Evolutionary conservation across 2,113 vertebrate species (phyloP).

Genomic region (Lamprotornis superbus): DNA sequence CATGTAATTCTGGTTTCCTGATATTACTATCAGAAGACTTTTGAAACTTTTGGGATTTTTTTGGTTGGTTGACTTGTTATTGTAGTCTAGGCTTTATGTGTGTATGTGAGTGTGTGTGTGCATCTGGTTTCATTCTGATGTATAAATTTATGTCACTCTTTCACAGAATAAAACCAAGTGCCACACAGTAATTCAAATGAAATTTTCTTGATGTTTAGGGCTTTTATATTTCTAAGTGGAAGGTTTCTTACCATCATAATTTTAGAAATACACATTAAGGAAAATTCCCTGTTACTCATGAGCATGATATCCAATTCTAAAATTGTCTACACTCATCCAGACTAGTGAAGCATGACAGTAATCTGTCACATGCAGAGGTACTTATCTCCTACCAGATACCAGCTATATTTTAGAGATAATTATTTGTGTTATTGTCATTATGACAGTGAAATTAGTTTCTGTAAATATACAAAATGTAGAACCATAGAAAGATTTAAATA

Average conservation of each 20-base stretch:
- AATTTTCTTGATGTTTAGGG: neutral
- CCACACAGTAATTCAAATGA: neutral
- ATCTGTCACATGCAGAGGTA: neutral
- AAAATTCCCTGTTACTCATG: neutral
- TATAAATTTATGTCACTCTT: neutral
- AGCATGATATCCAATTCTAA: neutral
- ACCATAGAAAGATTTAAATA: neutral
- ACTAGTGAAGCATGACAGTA: neutral
- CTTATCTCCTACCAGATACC: neutral
- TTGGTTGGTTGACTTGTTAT: neutral
- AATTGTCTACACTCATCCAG: neutral
- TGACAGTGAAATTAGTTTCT: neutral
- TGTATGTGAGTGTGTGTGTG: neutral
- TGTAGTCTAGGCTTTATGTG: neutral
- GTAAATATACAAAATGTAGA: neutral
- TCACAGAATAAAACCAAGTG: neutral
- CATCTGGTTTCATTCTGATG: neutral
- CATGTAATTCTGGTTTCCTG: neutral
- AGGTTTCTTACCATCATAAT: neutral
- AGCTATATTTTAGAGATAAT: conserved; percentile 6
- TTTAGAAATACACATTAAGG: neutral
- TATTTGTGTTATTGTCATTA: neutral
- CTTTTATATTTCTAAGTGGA: neutral
- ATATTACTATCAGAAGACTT: neutral
- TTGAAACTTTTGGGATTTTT: neutral